phyloP scores from a whole-genome alignment of 2,888 invertebrate species.

The Andrena marginata region DNA sequence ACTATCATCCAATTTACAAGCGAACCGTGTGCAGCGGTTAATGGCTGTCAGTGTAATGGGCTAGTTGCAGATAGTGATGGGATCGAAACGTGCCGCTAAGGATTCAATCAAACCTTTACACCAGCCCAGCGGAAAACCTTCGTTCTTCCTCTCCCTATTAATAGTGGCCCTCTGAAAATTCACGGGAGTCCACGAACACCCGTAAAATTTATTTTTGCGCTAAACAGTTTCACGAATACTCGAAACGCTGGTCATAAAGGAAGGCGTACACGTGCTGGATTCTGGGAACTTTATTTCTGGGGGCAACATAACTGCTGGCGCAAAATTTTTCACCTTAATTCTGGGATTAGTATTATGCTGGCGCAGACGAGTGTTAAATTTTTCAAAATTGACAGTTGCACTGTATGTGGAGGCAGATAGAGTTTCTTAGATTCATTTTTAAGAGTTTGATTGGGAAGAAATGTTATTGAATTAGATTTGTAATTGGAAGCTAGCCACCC shows the following conservation, averaged over 20 bases:
- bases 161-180: not conserved
- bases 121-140: not conserved
- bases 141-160: not conserved
- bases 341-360: no score
- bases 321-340: not conserved
- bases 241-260: not conserved
- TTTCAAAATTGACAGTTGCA: no score
- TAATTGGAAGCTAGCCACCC: no score
- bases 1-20: constrained; percentile 65
- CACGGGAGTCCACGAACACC: not conserved
- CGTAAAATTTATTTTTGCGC: constrained; percentile 41
- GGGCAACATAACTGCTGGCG: not conserved
- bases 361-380: no score
- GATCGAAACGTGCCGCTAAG: constrained; percentile 24
- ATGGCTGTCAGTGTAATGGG: constrained; percentile 49
- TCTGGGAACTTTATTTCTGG: constrained; percentile 15
- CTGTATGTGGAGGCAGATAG: no score
- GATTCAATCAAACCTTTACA: not conserved
- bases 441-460: no score
- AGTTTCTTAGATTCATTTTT: no score
- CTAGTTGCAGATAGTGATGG: constrained; percentile 44
- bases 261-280: not conserved
- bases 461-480: no score
- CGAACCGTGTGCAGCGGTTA: constrained; percentile 63
- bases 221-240: not conserved